These are phyloP conservation scores for Myotis davidii DNA, from an alignment of 2,113 vertebrate genomes.

Conservation along the genomic window DNA sequence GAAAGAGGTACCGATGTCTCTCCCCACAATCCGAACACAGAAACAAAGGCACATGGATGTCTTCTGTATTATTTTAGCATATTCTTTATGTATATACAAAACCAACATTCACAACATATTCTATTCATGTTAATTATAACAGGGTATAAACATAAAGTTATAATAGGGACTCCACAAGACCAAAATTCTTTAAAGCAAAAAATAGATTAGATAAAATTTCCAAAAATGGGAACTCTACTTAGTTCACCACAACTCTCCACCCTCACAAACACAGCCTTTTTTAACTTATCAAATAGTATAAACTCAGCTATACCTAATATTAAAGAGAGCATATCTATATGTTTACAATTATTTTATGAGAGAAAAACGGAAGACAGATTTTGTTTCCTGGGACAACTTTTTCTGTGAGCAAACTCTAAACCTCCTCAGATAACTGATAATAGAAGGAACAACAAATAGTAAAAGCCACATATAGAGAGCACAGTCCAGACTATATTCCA, in stretches of 20 bases:
- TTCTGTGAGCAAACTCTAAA: neutral
- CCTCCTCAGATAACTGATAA: neutral
- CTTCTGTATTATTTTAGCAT: neutral
- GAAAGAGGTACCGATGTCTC: neutral
- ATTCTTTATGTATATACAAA: neutral
- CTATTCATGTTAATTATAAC: neutral
- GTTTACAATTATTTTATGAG: slow-evolving; percentile 20
- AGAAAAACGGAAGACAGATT: neutral
- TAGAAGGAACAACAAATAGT: neutral
- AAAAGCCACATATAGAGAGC: neutral
- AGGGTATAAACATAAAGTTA: neutral
- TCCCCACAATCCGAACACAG: neutral
- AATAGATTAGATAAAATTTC: neutral
- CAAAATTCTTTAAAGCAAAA: slow-evolving; percentile 11
- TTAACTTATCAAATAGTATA: neutral
- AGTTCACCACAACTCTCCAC: neutral
- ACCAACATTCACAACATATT: neutral
- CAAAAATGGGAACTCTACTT: neutral
- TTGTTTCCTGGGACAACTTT: slow-evolving; percentile 27
- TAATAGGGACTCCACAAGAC: neutral
- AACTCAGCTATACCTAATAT: neutral
- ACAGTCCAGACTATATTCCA: neutral
- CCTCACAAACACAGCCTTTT: neutral
- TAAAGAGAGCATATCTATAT: neutral
- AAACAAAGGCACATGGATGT: neutral